Base-by-base conservation (phyloP, 2,888 invertebrate species). In the Lymantria monacha region DNA sequence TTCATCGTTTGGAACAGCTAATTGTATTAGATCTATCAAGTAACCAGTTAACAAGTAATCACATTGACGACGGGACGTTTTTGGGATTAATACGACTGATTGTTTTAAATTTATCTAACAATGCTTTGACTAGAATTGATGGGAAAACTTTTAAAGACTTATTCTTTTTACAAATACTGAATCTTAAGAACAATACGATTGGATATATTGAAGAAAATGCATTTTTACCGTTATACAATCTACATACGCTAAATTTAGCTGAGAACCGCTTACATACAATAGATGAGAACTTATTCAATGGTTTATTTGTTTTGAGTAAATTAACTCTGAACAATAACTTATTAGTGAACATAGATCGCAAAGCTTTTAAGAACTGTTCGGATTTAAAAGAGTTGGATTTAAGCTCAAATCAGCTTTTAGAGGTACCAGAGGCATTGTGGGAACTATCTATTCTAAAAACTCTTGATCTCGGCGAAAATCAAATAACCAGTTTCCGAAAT, bases 391-490 rank as follows among this genome's bases (percentile, higher is more conserved):
- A 97, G 79, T 89, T 98, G 48, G 97, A 97, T 82, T 87, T 98
- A 55, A 97, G 97, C 81, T 96, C 96, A 22, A 98, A 98, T 88
- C 95, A 96, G 70, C 90, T 98, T 62, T 89, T 93, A 55, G 93
- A 94, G 63, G 95, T 98, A 58, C 97, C 98, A 7, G 95, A 95
- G 75, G 97, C 97, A 1, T 87, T 97, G 53, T 94, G 94, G 83
- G 96, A 96, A 74, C 89, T 97, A 50, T 93, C 95, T 45, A 95
- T 97, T 80, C 88, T 98, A 60, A 96, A 97, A 85, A 96, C 96
- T 0, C 92, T 99, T 48, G 97, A 98, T 83, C 92, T 99, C 72
- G 97, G 97, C 46, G 97, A 98, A 85, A 99, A 98, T 90, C 95
- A 96, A 83, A 96, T 99, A 71, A 94, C 94, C 40, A 93, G 93